A percentile compares a stretch with the other conserved stretches of the same genome.
phyloP scores from a whole-genome alignment of 2,888 invertebrate species.

The Megaustenia siamemsis region DNA sequence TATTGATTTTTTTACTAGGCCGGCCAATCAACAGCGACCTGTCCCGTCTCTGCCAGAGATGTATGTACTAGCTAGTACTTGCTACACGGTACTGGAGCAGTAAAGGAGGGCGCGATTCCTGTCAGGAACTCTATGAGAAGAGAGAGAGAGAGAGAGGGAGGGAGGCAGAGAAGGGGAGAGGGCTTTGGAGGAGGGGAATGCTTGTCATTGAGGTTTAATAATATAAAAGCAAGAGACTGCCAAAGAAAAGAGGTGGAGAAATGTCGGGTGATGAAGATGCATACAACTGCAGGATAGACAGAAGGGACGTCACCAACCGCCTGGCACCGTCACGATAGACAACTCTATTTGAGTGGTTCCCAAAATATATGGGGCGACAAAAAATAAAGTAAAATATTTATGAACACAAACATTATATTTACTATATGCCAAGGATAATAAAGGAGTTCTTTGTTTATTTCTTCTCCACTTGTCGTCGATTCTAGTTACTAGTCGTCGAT shows the following conservation, averaged over 20 bases:
- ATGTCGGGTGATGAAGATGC: neutral
- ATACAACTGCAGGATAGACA: neutral
- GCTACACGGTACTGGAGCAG: neutral
- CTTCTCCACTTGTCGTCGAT: no score
- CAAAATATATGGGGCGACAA: no score
- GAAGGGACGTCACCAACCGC: neutral
- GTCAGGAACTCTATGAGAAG: no score
- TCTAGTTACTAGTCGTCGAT: no score
- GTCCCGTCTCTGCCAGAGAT: neutral
- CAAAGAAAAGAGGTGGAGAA: neutral
- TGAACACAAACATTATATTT: no score
- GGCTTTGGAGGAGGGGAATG: neutral
- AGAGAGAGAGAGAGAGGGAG: neutral
- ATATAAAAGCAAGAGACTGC: neutral
- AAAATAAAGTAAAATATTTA: no score
- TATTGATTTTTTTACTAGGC: conserved; percentile 27
- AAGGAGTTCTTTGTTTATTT: no score
- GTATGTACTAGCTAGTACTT: neutral
- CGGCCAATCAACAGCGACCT: neutral
- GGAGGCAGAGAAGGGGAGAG: neutral
- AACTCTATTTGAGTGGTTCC: neutral
- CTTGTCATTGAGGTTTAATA: neutral
- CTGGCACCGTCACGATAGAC: neutral
- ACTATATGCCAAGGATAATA: no score
- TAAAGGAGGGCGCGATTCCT: neutral